Percentiles rank a stretch among this genome's conserved stretches.
phyloP scores from a whole-genome alignment of 2,113 vertebrate genomes.

The Gymnarchus niloticus region DNA sequence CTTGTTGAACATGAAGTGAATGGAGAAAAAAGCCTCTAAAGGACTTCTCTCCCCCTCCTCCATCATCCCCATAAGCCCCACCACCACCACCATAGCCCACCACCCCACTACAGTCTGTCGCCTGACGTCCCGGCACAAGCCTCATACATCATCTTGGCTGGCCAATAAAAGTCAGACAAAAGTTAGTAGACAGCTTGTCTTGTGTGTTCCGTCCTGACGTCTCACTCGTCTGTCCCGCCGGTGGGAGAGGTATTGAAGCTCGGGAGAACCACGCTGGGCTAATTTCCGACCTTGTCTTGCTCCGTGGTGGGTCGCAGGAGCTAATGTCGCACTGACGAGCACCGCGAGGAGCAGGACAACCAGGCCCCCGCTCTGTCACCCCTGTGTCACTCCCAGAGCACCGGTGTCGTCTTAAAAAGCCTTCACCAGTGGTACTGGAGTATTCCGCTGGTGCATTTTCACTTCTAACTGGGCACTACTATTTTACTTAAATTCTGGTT shows the following conservation, averaged over 20 bases:
- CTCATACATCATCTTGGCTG: slow-evolving; percentile 64
- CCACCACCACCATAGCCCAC: slow-evolving; percentile 40
- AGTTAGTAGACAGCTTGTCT: slow-evolving; percentile 47
- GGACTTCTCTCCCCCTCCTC: slow-evolving; percentile 32
- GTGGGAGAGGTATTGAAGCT: slow-evolving; percentile 33
- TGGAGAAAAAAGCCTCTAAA: slow-evolving; percentile 34
- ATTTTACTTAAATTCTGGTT: background rate
- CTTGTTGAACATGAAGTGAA: slow-evolving; percentile 45
- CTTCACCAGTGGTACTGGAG: background rate
- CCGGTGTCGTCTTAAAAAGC: background rate
- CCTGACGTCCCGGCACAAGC: slow-evolving; percentile 59
- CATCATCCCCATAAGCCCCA: background rate
- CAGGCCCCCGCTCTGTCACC: no score
- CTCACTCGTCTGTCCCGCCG: slow-evolving; percentile 28
- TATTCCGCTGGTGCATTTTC: background rate
- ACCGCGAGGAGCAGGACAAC: background rate
- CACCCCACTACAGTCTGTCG: slow-evolving; percentile 49
- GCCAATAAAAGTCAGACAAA: slow-evolving; percentile 38
- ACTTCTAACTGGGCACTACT: background rate
- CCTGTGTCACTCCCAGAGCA: background rate
- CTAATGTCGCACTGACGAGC: background rate
- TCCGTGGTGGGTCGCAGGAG: background rate
- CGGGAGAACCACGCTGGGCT: slow-evolving; percentile 34
- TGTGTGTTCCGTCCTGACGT: slow-evolving; percentile 40
- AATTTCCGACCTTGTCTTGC: slow-evolving; percentile 10